Conservation (phyloP, 2,113 vertebrate genomes). For the Sorex fumeus region DNA sequence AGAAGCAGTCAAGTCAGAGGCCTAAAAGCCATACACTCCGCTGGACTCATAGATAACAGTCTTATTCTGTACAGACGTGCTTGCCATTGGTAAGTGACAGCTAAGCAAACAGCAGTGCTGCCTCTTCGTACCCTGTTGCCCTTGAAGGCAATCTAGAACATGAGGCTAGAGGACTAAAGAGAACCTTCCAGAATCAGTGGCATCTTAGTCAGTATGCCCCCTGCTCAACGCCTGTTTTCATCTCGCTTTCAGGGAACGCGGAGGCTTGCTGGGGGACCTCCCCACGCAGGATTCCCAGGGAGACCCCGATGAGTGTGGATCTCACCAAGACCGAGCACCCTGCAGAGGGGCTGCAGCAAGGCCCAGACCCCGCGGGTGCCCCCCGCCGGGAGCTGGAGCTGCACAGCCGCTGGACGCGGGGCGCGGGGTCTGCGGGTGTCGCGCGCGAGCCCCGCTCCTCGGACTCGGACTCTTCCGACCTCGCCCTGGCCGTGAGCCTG, state of each 20-base stretch:
- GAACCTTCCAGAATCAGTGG: background rate
- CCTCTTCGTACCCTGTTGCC: background rate
- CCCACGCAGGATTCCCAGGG: constrained; percentile 81
- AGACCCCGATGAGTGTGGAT: background rate
- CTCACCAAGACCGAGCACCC: constrained; percentile 27
- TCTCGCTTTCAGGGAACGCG: constrained; percentile 81
- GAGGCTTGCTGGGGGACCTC: constrained; percentile 88
- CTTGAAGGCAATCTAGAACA: background rate
- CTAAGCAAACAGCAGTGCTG: background rate
- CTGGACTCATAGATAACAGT: background rate
- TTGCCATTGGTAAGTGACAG: background rate
- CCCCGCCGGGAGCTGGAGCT: constrained; percentile 63
- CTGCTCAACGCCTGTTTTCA: constrained; percentile 35
- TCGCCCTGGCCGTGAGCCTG: constrained; percentile 91
- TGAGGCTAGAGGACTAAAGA: background rate
- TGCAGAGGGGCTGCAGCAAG: constrained; percentile 80
- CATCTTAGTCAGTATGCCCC: background rate
- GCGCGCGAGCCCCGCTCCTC: too few species aligned
- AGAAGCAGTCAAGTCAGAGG: background rate
- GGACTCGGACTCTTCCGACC: constrained; percentile 71
- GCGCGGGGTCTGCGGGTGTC: constrained; percentile 8
- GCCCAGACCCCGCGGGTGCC: constrained; percentile 84
- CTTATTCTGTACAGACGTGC: too few species aligned
- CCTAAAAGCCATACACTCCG: background rate
- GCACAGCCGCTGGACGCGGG: constrained; percentile 61